These are phyloP conservation scores for Phasianus colchicus DNA, from an alignment of 2,113 vertebrate species.

Conservation along the genomic window DNA sequence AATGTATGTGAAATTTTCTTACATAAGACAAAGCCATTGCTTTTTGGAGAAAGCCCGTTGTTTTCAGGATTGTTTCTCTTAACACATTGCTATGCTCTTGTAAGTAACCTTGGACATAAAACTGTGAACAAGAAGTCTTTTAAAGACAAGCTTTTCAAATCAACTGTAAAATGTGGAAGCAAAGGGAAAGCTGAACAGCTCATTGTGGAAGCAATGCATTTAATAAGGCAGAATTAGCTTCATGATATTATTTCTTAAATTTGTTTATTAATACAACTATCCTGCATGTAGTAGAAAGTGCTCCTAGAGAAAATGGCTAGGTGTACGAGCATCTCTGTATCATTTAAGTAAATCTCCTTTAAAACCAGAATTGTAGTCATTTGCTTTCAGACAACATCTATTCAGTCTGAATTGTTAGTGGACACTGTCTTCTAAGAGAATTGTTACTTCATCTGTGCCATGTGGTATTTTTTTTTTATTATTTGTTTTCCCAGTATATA, in stretches of 20 bases:
- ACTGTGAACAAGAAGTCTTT: background rate
- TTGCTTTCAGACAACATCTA: background rate
- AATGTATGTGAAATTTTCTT: background rate
- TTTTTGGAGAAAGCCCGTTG: background rate
- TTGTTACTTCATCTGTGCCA: background rate
- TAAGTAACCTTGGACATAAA: background rate
- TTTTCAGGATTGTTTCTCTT: background rate
- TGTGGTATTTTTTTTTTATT: background rate
- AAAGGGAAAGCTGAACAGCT: background rate
- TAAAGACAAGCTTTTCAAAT: background rate
- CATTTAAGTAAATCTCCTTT: background rate
- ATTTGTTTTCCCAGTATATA: background rate
- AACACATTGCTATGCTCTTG: background rate
- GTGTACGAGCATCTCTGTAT: background rate
- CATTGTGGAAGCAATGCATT: background rate
- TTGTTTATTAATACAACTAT: background rate
- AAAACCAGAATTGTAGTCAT: background rate
- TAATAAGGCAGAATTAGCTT: background rate
- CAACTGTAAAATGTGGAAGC: background rate
- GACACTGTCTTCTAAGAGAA: background rate
- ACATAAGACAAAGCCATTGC: background rate
- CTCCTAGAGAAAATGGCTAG: background rate
- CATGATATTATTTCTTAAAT: background rate
- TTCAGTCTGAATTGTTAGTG: background rate
- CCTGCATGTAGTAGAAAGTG: background rate